Percentiles rank a stretch among this genome's conserved stretches.
These are phyloP conservation scores for Drosophila mulleri DNA, from an alignment of 2,888 invertebrate species.

Conservation along the genomic window DNA sequence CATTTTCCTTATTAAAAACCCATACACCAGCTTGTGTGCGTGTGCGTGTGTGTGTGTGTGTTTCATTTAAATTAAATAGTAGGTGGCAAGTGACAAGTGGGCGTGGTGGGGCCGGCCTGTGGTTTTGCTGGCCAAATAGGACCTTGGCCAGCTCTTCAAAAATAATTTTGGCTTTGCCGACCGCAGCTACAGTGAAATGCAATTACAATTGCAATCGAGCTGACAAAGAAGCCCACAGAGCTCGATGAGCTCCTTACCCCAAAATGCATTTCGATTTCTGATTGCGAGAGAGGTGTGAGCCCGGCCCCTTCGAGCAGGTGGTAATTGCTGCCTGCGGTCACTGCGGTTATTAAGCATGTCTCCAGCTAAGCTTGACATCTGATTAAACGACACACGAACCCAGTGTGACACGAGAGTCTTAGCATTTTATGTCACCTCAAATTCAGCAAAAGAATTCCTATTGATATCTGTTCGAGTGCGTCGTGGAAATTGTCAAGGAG, in stretches of 20 bases:
- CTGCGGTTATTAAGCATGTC: constrained; percentile 1
- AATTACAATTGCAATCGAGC: constrained; percentile 54
- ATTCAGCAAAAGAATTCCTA: not conserved
- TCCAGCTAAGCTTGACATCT: not conserved
- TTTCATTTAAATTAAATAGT: constrained; percentile 61
- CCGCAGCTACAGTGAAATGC: constrained; percentile 72
- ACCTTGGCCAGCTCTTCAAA: constrained; percentile 3
- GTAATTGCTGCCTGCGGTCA: constrained; percentile 21
- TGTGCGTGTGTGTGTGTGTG: constrained; percentile 23
- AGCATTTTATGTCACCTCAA: not conserved
- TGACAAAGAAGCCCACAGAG: not conserved
- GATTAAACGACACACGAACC: constrained; percentile 9
- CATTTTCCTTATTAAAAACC: constrained; percentile 67
- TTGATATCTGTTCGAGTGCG: not conserved
- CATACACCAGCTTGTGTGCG: constrained; percentile 1
- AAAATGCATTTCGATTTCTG: constrained; percentile 26
- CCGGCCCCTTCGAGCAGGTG: not conserved
- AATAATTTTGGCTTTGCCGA: constrained; percentile 26
- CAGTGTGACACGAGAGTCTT: not conserved
- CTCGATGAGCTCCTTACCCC: constrained; percentile 2
- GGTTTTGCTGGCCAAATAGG: not conserved
- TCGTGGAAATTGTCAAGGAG: not conserved
- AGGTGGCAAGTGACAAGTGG: constrained; percentile 15
- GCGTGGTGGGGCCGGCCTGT: too few relatives aligned
- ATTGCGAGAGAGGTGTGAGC: constrained; percentile 4